Percentiles rank a stretch among this genome's conserved stretches.
These are phyloP conservation scores for Palloptera scutellata DNA, from an alignment of 2,888 invertebrate genomes.

Conservation along the genomic window DNA sequence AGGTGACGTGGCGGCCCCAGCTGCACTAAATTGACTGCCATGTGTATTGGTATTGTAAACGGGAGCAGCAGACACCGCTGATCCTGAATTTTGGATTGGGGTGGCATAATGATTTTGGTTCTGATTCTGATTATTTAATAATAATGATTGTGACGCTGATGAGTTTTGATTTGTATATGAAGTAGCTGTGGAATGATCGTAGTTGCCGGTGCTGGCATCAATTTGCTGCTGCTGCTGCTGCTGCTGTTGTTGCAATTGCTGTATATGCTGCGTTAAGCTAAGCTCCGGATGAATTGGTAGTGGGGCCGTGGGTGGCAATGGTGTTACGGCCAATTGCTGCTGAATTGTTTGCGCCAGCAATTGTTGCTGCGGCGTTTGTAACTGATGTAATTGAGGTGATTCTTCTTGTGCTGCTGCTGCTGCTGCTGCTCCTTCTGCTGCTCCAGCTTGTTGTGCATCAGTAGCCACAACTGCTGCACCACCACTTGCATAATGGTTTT, in stretches of 20 bases:
- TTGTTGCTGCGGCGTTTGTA: slow-evolving; percentile 9
- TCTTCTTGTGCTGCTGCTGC: slow-evolving; percentile 29
- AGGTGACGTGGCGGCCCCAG: slow-evolving; percentile 12
- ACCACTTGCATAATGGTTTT: slow-evolving; percentile 31
- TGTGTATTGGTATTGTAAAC: slow-evolving; percentile 12
- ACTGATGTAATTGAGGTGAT: slow-evolving; percentile 19
- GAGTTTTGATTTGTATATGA: slow-evolving; percentile 28
- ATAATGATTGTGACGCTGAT: background rate
- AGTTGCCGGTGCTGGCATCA: background rate
- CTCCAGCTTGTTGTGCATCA: slow-evolving; percentile 28
- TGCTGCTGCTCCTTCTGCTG: slow-evolving; percentile 25
- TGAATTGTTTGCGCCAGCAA: slow-evolving; percentile 14
- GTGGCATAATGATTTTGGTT: slow-evolving; percentile 23
- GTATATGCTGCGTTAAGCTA: slow-evolving; percentile 13
- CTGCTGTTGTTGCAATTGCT: slow-evolving; percentile 28
- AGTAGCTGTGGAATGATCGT: slow-evolving; percentile 10
- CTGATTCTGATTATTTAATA: slow-evolving; percentile 7
- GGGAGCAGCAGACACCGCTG: slow-evolving; percentile 12
- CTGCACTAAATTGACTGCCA: slow-evolving; percentile 14
- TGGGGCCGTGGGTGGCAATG: slow-evolving; percentile 6
- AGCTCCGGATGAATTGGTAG: slow-evolving; percentile 9
- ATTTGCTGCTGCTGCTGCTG: slow-evolving; percentile 25
- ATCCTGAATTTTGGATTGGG: slow-evolving; percentile 20
- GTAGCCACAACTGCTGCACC: background rate
- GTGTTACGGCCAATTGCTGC: slow-evolving; percentile 6